Evolutionary conservation across 2,113 vertebrate species (phyloP).

Genomic region (Bubalus kerabau): DNA sequence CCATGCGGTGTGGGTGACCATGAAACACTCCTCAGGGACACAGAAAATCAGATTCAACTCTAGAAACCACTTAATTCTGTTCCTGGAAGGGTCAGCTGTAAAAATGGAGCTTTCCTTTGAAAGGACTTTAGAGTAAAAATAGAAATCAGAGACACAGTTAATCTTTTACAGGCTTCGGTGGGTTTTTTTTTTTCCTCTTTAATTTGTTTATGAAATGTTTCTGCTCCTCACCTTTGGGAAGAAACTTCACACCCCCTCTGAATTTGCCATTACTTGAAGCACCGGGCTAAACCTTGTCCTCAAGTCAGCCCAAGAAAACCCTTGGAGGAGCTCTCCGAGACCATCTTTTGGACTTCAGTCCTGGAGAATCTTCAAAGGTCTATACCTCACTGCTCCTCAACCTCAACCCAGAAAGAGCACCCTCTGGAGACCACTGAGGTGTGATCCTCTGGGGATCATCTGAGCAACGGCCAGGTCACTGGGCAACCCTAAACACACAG

Average conservation of each 20-base stretch:
- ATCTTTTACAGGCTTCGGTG: neutral
- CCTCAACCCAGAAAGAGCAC: neutral
- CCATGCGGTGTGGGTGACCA: fast-evolving
- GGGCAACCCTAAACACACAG: neutral
- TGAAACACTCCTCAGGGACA: fast-evolving
- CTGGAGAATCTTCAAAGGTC: neutral
- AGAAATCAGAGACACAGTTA: neutral
- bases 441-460: neutral
- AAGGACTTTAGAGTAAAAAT: neutral
- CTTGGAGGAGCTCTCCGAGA: neutral
- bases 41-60: fast-evolving
- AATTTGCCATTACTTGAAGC: neutral
- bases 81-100: neutral
- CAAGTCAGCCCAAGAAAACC: neutral
- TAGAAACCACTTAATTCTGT: neutral
- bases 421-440: neutral
- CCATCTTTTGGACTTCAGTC: neutral
- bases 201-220: neutral
- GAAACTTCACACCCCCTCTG: conserved; percentile 5
- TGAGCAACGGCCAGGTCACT: neutral
- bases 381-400: fast-evolving
- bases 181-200: neutral
- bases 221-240: conserved; percentile 9
- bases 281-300: neutral
- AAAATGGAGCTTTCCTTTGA: neutral